A percentile compares a stretch with the other conserved stretches of the same genome.
phyloP scores from a whole-genome alignment of 2,113 vertebrate genomes.

The Climacteris rufus region DNA sequence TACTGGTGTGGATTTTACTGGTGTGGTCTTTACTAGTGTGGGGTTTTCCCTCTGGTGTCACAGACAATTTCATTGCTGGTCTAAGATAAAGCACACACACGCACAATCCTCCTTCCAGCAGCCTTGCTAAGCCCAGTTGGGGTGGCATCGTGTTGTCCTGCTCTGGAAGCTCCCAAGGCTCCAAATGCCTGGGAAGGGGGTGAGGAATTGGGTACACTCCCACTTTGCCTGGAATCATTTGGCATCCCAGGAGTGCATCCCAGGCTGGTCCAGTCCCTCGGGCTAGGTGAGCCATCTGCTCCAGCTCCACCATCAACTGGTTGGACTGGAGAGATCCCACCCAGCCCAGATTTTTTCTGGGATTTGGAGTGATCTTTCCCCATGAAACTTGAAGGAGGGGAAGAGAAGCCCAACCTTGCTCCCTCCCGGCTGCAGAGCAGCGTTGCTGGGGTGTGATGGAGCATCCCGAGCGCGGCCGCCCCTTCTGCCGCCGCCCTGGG shows the following conservation, averaged over 20 bases:
- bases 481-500: background rate
- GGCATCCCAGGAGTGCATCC: background rate
- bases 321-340: background rate
- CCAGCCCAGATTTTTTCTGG: background rate
- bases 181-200: accelerated
- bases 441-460: background rate
- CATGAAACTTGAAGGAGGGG: background rate
- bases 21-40: background rate
- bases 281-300: background rate
- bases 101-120: background rate
- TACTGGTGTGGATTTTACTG: background rate
- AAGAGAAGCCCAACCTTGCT: background rate
- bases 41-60: background rate
- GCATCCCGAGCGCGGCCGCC: background rate
- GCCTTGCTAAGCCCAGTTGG: accelerated
- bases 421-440: background rate
- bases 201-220: background rate
- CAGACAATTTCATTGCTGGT: background rate
- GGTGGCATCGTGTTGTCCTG: background rate
- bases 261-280: accelerated
- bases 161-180: background rate
- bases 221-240: accelerated
- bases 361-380: background rate
- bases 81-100: background rate
- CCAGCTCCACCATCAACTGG: background rate